Evolutionary conservation across 2,888 invertebrate species (phyloP).

Genomic region (Sphaerophoria rueppellii): DNA sequence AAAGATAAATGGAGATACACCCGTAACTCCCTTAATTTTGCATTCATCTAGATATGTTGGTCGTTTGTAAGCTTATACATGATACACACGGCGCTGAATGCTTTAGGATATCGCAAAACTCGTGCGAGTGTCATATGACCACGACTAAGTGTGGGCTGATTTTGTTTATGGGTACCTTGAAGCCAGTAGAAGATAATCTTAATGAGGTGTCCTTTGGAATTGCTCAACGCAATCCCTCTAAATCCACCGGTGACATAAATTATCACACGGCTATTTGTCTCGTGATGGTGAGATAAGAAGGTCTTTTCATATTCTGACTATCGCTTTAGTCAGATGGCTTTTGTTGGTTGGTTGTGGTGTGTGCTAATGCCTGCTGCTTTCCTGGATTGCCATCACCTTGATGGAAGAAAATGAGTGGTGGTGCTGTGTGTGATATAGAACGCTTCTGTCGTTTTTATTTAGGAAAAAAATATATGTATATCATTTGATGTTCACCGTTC

Average conservation of each 20-base stretch:
- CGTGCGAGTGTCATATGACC: not conserved
- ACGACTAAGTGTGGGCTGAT: constrained; percentile 56
- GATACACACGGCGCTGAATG: too few species aligned
- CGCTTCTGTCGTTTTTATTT: too few species aligned
- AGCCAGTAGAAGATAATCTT: constrained; percentile 66
- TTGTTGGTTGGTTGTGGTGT: too few species aligned
- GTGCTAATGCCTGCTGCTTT: too few species aligned
- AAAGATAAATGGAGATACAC: not conserved
- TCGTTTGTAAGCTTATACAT: too few species aligned
- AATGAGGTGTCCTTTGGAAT: constrained; percentile 71
- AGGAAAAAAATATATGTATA: too few species aligned
- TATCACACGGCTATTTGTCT: constrained; percentile 72
- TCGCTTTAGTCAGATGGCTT: too few species aligned
- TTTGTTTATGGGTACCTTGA: constrained; percentile 67
- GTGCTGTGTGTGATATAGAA: too few species aligned
- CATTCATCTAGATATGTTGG: constrained; percentile 22
- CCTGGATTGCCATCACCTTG: too few species aligned
- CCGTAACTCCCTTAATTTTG: constrained; percentile 12
- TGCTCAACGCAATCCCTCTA: constrained; percentile 71
- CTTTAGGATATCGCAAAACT: constrained; percentile 32
- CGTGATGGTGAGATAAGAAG: constrained; percentile 62
- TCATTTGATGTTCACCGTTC: too few species aligned
- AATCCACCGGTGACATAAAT: constrained; percentile 69
- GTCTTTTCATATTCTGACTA: too few species aligned
- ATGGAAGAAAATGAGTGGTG: too few species aligned